Base-by-base conservation (phyloP, 2,888 invertebrate genomes). In the Idaea biselata region DNA sequence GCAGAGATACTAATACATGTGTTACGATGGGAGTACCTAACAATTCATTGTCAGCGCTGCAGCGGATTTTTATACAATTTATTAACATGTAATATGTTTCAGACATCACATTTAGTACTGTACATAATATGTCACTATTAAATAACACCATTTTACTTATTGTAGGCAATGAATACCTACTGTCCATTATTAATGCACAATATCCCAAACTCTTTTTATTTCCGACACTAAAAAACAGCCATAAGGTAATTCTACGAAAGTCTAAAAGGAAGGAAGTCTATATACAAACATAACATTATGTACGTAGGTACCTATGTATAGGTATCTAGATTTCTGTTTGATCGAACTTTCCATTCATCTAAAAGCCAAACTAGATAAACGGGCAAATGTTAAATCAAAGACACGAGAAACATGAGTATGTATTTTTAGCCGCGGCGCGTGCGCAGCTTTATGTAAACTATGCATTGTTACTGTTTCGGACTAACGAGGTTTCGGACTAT, bases 361-460 rank as follows among this genome's bases (percentile, higher is more conserved):
- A 56, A 56, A 56, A 56, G 18, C 18, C 56, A 56, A 56, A 56
- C 18, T 18, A 56, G 18, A 56, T 56, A 25, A 18, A 44, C 44
- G 44, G 6, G 44, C 44, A 44, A 44, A 44, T 44, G 44, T 44
- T 44, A 44, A 44, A 44, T 44, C 44, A 44, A 44, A 44, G 44
- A 44, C 44, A 44, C 8, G 44, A 44, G 44, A 44, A 44, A 44
- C 44, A 44, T 44, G 44, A 14, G 44, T 44, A 44, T n/a, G n/a
- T 44, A 44, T 44, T 44, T 44, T 44, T 44, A 44, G 44, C 44
- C 3, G 8, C 44, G 44, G 44, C 44, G 44, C 44, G 44, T 14
- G 44, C 44, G 44, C 44, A 7, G 14, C 14, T 44, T 44, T 44
- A 11, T 44, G 44, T 44, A 44, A 44, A 44, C 44, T 44, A 14